A percentile compares a stretch with the other conserved stretches of the same genome.
phyloP scores from a whole-genome alignment of 2,888 invertebrate genomes.

The Notodonta dromedarius region DNA sequence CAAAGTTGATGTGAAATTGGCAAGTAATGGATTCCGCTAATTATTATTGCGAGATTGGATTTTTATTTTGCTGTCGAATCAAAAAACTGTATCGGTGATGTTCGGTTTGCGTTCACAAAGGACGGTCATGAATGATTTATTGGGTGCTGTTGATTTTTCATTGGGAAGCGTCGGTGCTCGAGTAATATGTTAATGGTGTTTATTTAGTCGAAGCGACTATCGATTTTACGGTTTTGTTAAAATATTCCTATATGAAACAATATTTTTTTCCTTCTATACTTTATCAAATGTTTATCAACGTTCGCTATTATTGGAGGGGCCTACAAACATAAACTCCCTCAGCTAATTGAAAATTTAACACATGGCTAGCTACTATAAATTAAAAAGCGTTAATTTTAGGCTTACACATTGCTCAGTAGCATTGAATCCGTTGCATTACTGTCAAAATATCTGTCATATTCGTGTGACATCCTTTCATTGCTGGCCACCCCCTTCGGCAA shows the following conservation, averaged over 20 bases:
- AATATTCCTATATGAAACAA: neutral
- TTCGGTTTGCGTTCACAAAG: conserved; percentile 59
- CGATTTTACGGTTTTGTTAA: conserved; percentile 11
- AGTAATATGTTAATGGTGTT: conserved; percentile 64
- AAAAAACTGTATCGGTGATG: conserved; percentile 51
- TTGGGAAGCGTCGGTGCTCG: conserved; percentile 69
- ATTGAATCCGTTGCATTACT: conserved; percentile 78
- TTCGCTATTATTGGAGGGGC: neutral
- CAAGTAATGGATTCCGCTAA: conserved; percentile 64
- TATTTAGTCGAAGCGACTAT: conserved; percentile 43
- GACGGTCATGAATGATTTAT: conserved; percentile 74
- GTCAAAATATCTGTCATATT: conserved; percentile 84
- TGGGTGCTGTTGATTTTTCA: conserved; percentile 66
- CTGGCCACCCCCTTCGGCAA: conserved; percentile 75
- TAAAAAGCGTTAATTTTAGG: conserved; percentile 55
- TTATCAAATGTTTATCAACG: neutral
- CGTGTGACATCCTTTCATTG: conserved; percentile 78
- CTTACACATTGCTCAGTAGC: conserved; percentile 47
- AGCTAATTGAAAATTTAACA: conserved; percentile 7
- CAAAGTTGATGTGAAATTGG: conserved; percentile 55
- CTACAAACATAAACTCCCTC: neutral
- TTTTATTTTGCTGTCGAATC: conserved; percentile 43
- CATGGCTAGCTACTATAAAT: conserved; percentile 34
- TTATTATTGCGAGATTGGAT: conserved; percentile 59
- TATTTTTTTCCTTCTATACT: neutral